Evolutionary conservation across 2,113 vertebrate species (phyloP).

Genomic region (Amphiprion percula): DNA sequence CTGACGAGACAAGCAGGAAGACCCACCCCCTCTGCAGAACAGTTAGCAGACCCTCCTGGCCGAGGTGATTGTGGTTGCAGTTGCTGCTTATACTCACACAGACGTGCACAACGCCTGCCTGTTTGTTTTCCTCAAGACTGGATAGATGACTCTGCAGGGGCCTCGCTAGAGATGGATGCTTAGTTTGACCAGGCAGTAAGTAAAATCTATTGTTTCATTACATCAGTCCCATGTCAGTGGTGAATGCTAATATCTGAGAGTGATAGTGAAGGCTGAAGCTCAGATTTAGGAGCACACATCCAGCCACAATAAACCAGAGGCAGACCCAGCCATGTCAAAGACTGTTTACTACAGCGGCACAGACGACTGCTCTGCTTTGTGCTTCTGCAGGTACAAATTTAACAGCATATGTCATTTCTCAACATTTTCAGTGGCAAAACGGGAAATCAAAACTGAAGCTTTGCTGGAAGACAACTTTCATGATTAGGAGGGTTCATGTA

Average conservation of each 20-base stretch:
- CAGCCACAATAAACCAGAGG: conserved; percentile 28
- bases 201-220: conserved; percentile 78
- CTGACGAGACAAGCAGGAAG: conserved; percentile 56
- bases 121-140: conserved; percentile 52
- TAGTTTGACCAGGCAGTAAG: conserved; percentile 78
- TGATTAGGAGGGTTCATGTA: conserved; percentile 18
- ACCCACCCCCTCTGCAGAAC: conserved; percentile 71
- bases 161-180: conserved; percentile 73
- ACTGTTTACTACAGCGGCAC: conserved; percentile 50
- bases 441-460: conserved; percentile 17
- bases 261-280: conserved; percentile 59
- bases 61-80: conserved; percentile 53
- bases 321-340: conserved; percentile 39
- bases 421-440: conserved; percentile 16
- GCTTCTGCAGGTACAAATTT: conserved; percentile 17
- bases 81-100: conserved; percentile 46
- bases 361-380: conserved; percentile 19
- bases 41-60: conserved; percentile 66
- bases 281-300: conserved; percentile 54
- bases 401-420: conserved; percentile 20
- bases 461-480: conserved; percentile 11
- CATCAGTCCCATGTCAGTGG: conserved; percentile 46
- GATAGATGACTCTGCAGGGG: conserved; percentile 65
- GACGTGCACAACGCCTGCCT: conserved; percentile 13
- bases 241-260: conserved; percentile 66